Evolutionary conservation across 1,140 invertebrate species (phyloP).

Genomic region (Bactericera cockerelli): DNA sequence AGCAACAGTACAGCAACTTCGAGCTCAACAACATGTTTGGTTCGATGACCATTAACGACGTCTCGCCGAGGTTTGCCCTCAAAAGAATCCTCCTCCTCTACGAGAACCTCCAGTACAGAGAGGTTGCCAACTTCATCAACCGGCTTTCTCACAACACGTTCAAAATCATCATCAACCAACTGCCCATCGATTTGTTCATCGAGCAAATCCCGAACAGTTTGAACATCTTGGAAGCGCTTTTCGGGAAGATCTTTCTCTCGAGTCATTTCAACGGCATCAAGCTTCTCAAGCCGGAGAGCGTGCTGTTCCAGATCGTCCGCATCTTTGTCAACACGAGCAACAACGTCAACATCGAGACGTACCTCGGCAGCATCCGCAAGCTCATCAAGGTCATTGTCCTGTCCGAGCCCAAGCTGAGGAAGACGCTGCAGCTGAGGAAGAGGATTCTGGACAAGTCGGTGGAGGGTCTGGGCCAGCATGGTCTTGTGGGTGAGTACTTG

Average conservation of each 20-base stretch:
- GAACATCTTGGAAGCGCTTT: slow-evolving; percentile 68
- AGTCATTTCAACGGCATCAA: slow-evolving; percentile 27
- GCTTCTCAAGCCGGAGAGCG: slow-evolving; percentile 49
- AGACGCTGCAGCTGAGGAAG: slow-evolving; percentile 42
- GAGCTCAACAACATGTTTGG: slow-evolving; percentile 28
- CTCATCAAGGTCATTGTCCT: slow-evolving; percentile 33
- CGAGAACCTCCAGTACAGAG: slow-evolving; percentile 36
- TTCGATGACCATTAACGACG: slow-evolving; percentile 37
- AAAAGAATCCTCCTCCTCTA: slow-evolving; percentile 35
- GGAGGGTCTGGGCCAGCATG: slow-evolving; percentile 74
- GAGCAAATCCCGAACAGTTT: slow-evolving; percentile 74
- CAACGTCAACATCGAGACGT: slow-evolving; percentile 28
- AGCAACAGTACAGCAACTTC: slow-evolving; percentile 15
- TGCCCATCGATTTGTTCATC: slow-evolving; percentile 72
- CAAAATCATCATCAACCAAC: slow-evolving; percentile 34
- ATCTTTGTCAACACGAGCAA: slow-evolving; percentile 44
- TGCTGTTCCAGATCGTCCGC: slow-evolving; percentile 63
- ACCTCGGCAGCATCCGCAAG: slow-evolving; percentile 36
- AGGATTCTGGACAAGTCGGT: slow-evolving; percentile 65
- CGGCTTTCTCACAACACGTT: slow-evolving; percentile 39
- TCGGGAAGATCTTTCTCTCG: slow-evolving; percentile 45
- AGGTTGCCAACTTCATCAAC: slow-evolving; percentile 40
- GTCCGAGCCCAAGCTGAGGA: slow-evolving; percentile 38
- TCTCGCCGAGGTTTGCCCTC: slow-evolving; percentile 34
- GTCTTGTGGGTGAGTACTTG: slow-evolving; percentile 45